Percentiles rank a stretch among this genome's conserved stretches.
These are phyloP conservation scores for Sericinus montela DNA, from an alignment of 2,888 invertebrate species.

Conservation along the genomic window DNA sequence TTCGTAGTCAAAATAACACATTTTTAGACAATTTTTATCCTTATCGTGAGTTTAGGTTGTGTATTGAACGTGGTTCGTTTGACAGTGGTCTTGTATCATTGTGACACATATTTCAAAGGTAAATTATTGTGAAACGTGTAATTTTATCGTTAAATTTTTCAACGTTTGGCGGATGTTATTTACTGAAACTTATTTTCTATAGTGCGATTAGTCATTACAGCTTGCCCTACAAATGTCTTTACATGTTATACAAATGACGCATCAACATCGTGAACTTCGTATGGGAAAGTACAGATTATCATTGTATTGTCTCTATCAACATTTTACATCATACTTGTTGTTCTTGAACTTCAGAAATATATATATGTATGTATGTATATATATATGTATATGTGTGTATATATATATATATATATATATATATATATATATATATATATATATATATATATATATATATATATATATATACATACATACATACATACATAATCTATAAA, in stretches of 20 bases:
- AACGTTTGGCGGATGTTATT: not conserved
- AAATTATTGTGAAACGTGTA: slow-evolving; percentile 39
- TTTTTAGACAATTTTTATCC: slow-evolving; percentile 39
- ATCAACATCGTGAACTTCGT: slow-evolving; percentile 42
- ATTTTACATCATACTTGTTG: not conserved
- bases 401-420: too few species aligned
- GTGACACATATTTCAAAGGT: slow-evolving; percentile 57
- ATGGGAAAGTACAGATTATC: slow-evolving; percentile 38
- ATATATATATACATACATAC: too few species aligned
- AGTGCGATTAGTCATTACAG: not conserved
- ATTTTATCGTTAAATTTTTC: slow-evolving; percentile 15
- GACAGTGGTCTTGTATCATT: slow-evolving; percentile 57
- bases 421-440: too few species aligned
- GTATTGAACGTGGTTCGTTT: slow-evolving; percentile 72
- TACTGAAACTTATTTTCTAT: not conserved
- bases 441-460: too few species aligned
- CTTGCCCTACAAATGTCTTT: slow-evolving; percentile 29
- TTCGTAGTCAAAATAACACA: slow-evolving; percentile 38
- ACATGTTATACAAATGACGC: slow-evolving; percentile 52
- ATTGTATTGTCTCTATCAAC: slow-evolving; percentile 9
- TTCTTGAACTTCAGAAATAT: too few species aligned
- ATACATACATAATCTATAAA: too few species aligned
- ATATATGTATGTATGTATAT: too few species aligned
- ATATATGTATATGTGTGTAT: too few species aligned
- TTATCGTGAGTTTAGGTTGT: slow-evolving; percentile 55